These are phyloP conservation scores for Nyctalus aviator DNA, from an alignment of 2,797 vertebrate genomes.

Conservation along the genomic window DNA sequence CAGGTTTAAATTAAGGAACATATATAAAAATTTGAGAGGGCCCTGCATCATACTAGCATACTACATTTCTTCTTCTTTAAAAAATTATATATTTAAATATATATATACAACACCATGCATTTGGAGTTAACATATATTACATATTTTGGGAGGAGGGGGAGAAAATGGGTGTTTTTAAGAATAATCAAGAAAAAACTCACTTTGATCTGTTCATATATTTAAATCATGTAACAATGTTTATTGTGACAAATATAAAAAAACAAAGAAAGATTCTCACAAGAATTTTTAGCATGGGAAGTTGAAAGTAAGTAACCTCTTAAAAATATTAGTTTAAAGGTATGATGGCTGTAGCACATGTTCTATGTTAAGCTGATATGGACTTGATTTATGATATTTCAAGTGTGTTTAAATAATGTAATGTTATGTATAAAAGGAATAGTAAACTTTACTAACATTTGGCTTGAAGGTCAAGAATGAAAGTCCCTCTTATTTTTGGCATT, in stretches of 20 bases:
- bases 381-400: conserved; percentile 34
- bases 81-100: neutral
- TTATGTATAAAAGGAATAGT: neutral
- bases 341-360: neutral
- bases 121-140: neutral
- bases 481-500: neutral
- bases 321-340: conserved; percentile 49
- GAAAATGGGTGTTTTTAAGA: neutral
- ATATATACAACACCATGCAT: neutral
- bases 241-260: conserved; percentile 29
- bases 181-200: neutral
- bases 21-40: neutral
- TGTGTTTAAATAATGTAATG: conserved; percentile 19
- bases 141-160: neutral
- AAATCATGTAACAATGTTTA: conserved; percentile 25
- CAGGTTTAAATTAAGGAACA: conserved; percentile 66
- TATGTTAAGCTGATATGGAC: neutral
- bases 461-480: neutral
- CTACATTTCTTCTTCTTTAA: neutral
- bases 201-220: conserved; percentile 6
- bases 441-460: conserved; percentile 18
- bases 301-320: neutral
- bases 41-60: neutral
- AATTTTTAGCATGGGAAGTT: neutral
- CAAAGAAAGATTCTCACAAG: neutral